Evolutionary conservation across 2,113 vertebrate genomes (phyloP).

Genomic region (Sprattus sprattus): DNA sequence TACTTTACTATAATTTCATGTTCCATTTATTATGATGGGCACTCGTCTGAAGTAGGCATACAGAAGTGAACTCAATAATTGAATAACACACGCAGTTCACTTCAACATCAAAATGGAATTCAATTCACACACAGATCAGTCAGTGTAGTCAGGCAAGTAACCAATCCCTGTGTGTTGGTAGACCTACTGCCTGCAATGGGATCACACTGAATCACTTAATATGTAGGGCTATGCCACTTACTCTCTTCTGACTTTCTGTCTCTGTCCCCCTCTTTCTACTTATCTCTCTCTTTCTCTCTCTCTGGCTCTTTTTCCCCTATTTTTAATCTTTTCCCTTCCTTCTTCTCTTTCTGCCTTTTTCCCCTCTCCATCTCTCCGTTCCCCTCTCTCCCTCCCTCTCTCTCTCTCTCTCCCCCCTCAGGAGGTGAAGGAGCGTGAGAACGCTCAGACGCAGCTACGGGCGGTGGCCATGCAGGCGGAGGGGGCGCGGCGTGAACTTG

Average conservation of each 20-base stretch:
- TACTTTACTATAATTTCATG: not conserved
- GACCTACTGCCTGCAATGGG: not conserved
- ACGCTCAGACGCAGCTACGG: slow-evolving; percentile 77
- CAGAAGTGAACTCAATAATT: not conserved
- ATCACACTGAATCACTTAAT: not conserved
- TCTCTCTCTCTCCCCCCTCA: slow-evolving; percentile 47
- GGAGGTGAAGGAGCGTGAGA: slow-evolving; percentile 81
- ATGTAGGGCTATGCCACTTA: not conserved
- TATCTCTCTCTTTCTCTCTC: not conserved
- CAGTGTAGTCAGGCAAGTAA: not conserved
- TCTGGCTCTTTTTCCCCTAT: not conserved
- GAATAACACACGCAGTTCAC: not conserved
- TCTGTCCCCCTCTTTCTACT: too few species aligned
- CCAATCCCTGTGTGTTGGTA: too few species aligned
- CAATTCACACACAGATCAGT: not conserved
- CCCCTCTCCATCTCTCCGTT: not conserved
- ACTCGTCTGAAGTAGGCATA: not conserved
- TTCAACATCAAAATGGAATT: not conserved
- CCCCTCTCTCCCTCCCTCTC: slow-evolving; percentile 16
- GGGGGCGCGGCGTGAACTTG: slow-evolving; percentile 79
- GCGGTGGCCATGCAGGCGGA: slow-evolving; percentile 80
- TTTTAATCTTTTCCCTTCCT: slow-evolving; percentile 10
- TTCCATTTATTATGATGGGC: not conserved
- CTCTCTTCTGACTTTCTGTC: not conserved
- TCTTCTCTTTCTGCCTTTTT: not conserved